A percentile compares a stretch with the other conserved stretches of the same genome.
Evolutionary conservation across 2,797 vertebrate species (phyloP).

Genomic region (Sebastes kiyomatsui): DNA sequence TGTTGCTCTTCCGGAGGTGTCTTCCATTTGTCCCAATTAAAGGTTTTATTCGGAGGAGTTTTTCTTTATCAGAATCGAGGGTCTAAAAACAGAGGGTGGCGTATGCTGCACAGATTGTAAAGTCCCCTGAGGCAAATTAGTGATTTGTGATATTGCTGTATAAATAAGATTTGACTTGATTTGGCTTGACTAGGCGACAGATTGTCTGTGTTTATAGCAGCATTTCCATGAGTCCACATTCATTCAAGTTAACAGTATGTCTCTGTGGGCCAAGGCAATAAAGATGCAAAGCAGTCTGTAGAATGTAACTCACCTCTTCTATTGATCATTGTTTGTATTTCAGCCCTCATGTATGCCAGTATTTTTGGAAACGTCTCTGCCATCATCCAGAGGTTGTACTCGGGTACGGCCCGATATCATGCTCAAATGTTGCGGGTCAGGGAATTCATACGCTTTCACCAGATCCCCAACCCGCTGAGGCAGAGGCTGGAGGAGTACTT

Average conservation of each 20-base stretch:
- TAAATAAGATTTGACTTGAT: not conserved
- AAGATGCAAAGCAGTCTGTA: not conserved
- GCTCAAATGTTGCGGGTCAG: constrained; percentile 98
- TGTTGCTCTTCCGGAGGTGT: not conserved
- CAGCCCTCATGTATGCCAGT: constrained; percentile 99
- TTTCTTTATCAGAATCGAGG: not conserved
- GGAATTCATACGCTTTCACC: constrained; percentile 99
- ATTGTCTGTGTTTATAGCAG: not conserved
- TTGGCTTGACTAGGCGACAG: not conserved
- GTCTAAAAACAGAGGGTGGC: not conserved
- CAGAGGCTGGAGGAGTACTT: constrained; percentile 98
- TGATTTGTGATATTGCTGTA: not conserved
- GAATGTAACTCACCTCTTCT: not conserved
- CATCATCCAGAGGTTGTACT: constrained; percentile 99
- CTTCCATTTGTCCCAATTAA: not conserved
- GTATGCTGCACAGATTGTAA: not conserved
- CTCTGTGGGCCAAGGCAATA: not conserved
- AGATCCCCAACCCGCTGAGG: constrained; percentile 96
- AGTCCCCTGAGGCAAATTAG: not conserved
- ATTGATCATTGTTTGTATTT: constrained; percentile 62
- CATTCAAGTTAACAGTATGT: not conserved
- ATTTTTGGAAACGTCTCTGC: constrained; percentile 99
- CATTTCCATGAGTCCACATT: not conserved
- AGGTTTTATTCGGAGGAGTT: not conserved
- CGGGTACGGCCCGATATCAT: constrained; percentile 96